Percentiles rank a stretch among this genome's conserved stretches.
phyloP scores from a whole-genome alignment of 2,113 vertebrate genomes.

The Zeus faber region DNA sequence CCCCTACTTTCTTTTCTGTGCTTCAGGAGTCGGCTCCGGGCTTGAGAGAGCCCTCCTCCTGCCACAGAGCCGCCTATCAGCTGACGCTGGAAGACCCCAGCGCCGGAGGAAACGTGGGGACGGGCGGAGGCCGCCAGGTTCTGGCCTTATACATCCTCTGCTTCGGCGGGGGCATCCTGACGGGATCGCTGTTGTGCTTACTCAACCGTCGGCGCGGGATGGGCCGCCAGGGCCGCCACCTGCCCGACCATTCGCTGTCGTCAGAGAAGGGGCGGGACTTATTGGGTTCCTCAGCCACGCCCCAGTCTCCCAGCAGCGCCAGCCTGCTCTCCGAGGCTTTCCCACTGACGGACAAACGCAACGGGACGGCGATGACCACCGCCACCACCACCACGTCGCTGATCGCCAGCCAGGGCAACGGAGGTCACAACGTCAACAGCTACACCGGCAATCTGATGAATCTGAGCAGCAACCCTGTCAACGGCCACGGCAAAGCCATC shows the following conservation, averaged over 20 bases:
- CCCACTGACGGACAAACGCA: constrained; percentile 73
- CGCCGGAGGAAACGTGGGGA: constrained; percentile 8
- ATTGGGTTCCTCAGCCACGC: constrained; percentile 78
- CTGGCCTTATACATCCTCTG: constrained; percentile 71
- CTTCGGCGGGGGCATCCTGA: constrained; percentile 43
- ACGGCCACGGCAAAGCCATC: constrained; percentile 39
- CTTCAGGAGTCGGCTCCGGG: constrained; percentile 53
- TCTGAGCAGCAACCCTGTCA: constrained; percentile 34
- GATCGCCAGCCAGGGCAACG: constrained; percentile 77
- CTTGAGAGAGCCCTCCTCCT: constrained; percentile 56
- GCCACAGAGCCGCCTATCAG: constrained; percentile 74
- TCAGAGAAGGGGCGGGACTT: constrained; percentile 72
- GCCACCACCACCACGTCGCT: constrained; percentile 30
- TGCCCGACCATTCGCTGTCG: constrained; percentile 52
- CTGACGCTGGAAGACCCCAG: constrained; percentile 64
- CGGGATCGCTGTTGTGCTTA: constrained; percentile 31
- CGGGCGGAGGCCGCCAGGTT: constrained; percentile 40
- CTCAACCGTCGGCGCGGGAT: constrained; percentile 3
- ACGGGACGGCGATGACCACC: constrained; percentile 65
- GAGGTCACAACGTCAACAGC: constrained; percentile 52
- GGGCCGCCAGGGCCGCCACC: constrained; percentile 19
- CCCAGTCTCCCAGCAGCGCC: constrained; percentile 79
- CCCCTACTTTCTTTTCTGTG: constrained; percentile 3
- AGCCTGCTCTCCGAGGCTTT: constrained; percentile 75
- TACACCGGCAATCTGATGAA: constrained; percentile 41